These are phyloP conservation scores for Aldabrachelys gigantea DNA, from an alignment of 2,113 vertebrate species.

Conservation along the genomic window DNA sequence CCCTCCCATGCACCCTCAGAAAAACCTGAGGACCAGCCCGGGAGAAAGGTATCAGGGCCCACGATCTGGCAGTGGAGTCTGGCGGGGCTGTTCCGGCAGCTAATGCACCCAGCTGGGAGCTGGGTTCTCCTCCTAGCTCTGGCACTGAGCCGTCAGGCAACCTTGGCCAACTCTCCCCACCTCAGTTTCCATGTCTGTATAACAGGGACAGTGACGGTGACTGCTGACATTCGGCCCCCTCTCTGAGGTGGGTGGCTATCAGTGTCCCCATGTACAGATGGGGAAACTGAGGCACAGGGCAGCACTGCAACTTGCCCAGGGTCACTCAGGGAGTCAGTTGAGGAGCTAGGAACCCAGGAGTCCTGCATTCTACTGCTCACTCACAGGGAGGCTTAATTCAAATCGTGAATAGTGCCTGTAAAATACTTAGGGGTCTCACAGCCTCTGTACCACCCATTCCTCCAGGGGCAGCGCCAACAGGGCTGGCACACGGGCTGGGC, in stretches of 20 bases:
- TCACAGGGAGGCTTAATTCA: fast-evolving
- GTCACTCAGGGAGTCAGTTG: no score
- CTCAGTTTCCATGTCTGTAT: background rate
- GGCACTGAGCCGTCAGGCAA: background rate
- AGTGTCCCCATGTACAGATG: fast-evolving
- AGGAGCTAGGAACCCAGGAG: background rate
- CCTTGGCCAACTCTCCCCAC: background rate
- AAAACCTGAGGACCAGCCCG: background rate
- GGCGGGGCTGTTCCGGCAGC: no score
- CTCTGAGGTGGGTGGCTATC: background rate
- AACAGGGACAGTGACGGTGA: background rate
- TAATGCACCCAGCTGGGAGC: background rate
- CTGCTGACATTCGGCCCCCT: background rate
- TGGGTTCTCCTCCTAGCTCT: background rate
- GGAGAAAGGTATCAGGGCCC: background rate
- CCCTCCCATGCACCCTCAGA: background rate
- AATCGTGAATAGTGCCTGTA: no score
- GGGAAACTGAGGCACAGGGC: fast-evolving
- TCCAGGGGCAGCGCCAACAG: no score
- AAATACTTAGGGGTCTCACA: no score
- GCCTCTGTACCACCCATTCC: no score
- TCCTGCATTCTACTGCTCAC: background rate
- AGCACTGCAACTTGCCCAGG: background rate
- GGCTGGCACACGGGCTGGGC: no score
- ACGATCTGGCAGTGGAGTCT: no score